Base-by-base conservation (phyloP, 2,888 invertebrate genomes). In the Oligia fasciuncula region DNA sequence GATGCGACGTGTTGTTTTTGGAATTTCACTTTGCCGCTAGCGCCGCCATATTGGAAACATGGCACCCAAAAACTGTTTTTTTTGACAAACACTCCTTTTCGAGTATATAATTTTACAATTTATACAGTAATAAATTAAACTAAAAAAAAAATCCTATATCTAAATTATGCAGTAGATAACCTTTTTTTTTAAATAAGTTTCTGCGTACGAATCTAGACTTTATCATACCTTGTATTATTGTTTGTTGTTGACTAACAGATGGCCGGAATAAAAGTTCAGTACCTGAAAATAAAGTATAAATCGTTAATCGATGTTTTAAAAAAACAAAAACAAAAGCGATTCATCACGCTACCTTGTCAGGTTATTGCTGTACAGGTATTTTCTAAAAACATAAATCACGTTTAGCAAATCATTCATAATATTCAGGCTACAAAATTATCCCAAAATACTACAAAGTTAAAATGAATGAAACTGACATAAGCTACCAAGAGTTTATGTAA, bases 271-370 rank as follows among this genome's bases (percentile, higher is more conserved):
- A 43, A 57, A 43, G 0, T n/a, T 35, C 14, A 17, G 23, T 78
- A 80, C 79, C 79, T 80, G 83, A 8, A 79, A 73, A 73, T 46
- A 49, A 49, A 13, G 49, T 49, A 49, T 13, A 13, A 13, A 49
- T 67, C 0, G 35, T 73, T 73, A 73, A 14, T 29, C 1, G 14
- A 35, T 23, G 46, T 35, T 23, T 5, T 9, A 35, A 29, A 35
- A 14, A 66, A 35, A 46, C 46, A 17, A n/a, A 40, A 54, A 46
- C 66, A 17, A n/a, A 40, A 54, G 23, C 14, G 4, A 69, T 69
- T 23, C 5, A 70, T 40, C 11, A n/a, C 40, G 57, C 23, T 35
- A 54, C 17, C 9, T 17, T 17, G 17, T 40, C 57, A 17, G 35
- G 17, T 71, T 57, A 70, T 14, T 17, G 54, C 3, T 57, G 40